Evolutionary conservation across 2,797 vertebrate genomes (phyloP).

Genomic region (Danio choprae): DNA sequence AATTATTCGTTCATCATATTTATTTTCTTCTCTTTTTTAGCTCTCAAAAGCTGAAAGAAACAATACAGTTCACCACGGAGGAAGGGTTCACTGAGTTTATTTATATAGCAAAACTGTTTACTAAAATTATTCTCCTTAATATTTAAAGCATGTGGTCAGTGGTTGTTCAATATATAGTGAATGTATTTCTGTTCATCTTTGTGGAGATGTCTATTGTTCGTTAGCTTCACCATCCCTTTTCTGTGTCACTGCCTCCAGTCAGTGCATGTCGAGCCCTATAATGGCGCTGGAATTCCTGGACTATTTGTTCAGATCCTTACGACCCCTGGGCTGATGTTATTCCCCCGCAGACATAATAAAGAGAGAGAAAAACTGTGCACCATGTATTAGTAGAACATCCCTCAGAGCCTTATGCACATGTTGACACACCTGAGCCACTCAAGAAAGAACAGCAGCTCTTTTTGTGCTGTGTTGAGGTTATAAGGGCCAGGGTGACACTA

Average conservation of each 20-base stretch:
- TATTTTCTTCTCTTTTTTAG: constrained; percentile 5
- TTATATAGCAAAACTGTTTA: neutral
- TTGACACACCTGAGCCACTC: constrained; percentile 2
- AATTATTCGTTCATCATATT: neutral
- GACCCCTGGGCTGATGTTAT: constrained; percentile 2
- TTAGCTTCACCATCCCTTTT: neutral
- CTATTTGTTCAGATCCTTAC: constrained; percentile 7
- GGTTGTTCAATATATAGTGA: neutral
- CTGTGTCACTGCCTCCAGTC: neutral
- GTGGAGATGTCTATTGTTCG: neutral
- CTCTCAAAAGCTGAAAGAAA: constrained; percentile 22
- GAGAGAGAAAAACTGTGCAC: neutral
- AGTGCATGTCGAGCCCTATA: neutral
- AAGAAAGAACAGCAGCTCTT: neutral
- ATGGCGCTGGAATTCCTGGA: constrained; percentile 6
- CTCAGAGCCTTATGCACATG: neutral
- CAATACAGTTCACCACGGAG: constrained; percentile 30
- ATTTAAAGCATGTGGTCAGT: neutral
- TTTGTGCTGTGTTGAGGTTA: neutral
- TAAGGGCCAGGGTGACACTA: no score
- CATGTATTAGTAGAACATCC: constrained; percentile 4
- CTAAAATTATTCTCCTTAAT: neutral
- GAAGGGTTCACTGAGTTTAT: neutral
- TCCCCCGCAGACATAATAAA: neutral
- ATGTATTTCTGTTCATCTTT: neutral